Evolutionary conservation across 2,113 vertebrate genomes (phyloP).

Genomic region (Sminthopsis crassicaudata): DNA sequence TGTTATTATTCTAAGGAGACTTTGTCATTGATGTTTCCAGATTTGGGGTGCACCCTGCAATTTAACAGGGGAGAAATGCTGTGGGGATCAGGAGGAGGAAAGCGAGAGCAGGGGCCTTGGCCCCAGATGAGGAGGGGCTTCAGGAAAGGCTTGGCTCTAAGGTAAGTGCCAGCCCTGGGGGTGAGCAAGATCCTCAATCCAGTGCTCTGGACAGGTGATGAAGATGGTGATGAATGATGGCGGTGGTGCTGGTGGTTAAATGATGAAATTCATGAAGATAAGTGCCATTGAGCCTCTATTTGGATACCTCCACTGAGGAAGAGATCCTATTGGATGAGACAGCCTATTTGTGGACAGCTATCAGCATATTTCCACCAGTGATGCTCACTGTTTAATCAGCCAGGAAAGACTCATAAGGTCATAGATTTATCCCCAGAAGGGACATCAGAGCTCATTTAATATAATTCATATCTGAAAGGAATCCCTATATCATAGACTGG

Average conservation of each 20-base stretch:
- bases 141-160: constrained; percentile 22
- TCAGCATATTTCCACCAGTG: neutral
- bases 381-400: neutral
- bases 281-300: neutral
- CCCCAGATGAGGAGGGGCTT: constrained; percentile 10
- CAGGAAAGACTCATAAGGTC: neutral
- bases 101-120: neutral
- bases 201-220: neutral
- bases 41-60: constrained; percentile 44
- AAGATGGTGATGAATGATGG: neutral
- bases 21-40: constrained; percentile 42
- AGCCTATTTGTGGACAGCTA: neutral
- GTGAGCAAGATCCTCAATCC: neutral
- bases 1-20: constrained; percentile 47
- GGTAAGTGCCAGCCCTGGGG: neutral
- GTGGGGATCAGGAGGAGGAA: neutral
- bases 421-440: neutral
- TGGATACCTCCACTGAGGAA: neutral
- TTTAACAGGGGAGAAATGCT: constrained; percentile 38
- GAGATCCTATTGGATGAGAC: neutral
- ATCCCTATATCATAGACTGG: neutral
- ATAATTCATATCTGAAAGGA: neutral
- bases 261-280: neutral
- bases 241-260: neutral
- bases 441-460: neutral